Base-by-base conservation (phyloP, 2,888 invertebrate species). In the Xiphydria camelus region DNA sequence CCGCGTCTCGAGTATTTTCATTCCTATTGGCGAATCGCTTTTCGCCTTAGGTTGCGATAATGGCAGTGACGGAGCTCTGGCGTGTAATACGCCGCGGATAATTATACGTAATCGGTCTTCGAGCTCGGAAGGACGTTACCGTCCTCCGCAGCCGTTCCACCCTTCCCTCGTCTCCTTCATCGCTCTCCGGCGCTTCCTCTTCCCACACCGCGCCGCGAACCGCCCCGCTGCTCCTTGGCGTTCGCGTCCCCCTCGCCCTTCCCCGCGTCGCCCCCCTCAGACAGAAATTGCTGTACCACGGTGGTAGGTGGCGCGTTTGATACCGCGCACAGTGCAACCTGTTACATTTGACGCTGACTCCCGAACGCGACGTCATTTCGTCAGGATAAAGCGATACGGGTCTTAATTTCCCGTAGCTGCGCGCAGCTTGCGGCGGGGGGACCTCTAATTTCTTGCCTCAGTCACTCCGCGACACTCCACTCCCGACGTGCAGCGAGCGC, bases 81-180 rank as follows among this genome's bases (percentile, higher is more conserved):
- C 55, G 45, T 45, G 57, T 59, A 57, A 60, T 57, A 57, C 55
- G 51, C 57, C 51, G 55, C 49, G 47, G 57, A 55, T 59, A 60
- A 59, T 60, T 60, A 60, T 58, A 47, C 55, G 49, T 56, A 59
- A 60, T 53, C 48, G 57, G 49, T 56, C 47, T 44, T 47, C 41
- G 48, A 47, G 32, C 12, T 15, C 9, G 37, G 21, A 25, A 22
- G 9, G 23, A 10, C 22, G 14, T 12, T 36, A 20, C 10, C 14
- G 14, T 26, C 5, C 5, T 4, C 5, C 14, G 10, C 26, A 10
- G 10, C 12, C 7, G 6, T 26, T 10, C 10, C 22, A 10, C 31
- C 48, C 45, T 50, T 44, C 41, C 36, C 45, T 33, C 44, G 26
- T 20, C 21, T 25, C 32, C 26, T 29, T 35, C 39, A 12, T 34